Evolutionary conservation across 2,888 invertebrate species (phyloP).

Genomic region (Cosmorhoe ocellata): DNA sequence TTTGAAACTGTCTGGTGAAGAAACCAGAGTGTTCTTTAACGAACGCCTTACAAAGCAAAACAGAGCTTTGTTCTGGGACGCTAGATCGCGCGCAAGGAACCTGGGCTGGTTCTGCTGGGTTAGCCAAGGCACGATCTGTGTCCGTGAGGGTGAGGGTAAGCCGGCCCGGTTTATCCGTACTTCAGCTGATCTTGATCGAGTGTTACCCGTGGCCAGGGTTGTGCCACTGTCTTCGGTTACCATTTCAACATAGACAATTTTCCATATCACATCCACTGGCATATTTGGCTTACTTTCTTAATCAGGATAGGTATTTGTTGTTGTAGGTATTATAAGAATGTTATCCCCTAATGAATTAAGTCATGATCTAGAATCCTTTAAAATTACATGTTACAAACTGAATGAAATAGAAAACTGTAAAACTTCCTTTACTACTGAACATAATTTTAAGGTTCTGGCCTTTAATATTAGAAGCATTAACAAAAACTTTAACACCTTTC

Average conservation of each 20-base stretch:
- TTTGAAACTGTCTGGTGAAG: background rate
- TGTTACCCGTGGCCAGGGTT: constrained; percentile 12
- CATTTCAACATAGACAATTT: too few relatives aligned
- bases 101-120: constrained; percentile 11
- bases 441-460: background rate
- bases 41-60: constrained; percentile 3
- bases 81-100: background rate
- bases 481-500: background rate
- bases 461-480: background rate
- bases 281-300: too few relatives aligned
- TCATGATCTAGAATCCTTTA: too few relatives aligned
- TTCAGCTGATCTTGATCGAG: too few relatives aligned
- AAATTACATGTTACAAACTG: background rate
- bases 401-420: too few relatives aligned
- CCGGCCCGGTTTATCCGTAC: background rate
- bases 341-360: too few relatives aligned
- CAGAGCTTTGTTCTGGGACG: constrained; percentile 5
- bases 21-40: too few relatives aligned
- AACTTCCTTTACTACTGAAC: too few relatives aligned
- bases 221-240: too few relatives aligned
- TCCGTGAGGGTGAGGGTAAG: constrained; percentile 12
- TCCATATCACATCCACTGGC: too few relatives aligned
- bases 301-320: too few relatives aligned
- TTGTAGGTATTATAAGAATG: too few relatives aligned
- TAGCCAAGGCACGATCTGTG: background rate